phyloP scores from a whole-genome alignment of 2,113 vertebrate species.

The Trochalopteron elliotii region DNA sequence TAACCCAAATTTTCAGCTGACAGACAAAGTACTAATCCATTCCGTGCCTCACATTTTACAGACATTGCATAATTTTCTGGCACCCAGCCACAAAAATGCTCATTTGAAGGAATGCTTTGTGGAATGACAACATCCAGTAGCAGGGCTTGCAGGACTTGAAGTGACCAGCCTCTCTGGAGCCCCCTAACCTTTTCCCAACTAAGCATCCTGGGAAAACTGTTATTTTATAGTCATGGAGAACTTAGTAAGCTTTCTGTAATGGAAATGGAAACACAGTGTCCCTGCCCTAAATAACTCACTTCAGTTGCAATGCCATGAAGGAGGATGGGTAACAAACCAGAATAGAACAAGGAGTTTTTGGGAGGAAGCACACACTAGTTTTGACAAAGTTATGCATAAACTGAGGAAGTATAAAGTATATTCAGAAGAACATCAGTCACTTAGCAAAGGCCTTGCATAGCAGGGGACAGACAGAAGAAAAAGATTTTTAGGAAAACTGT shows the following conservation, averaged over 20 bases:
- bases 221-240: background rate
- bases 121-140: background rate
- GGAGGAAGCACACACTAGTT: background rate
- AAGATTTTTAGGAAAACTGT: background rate
- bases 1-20: background rate
- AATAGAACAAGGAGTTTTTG: background rate
- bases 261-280: background rate
- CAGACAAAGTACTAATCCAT: background rate
- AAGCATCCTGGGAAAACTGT: background rate
- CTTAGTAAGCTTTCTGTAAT: background rate
- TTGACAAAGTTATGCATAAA: background rate
- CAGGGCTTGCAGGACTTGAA: background rate
- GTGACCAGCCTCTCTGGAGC: background rate
- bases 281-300: constrained; percentile 21
- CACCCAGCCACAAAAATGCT: background rate
- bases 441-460: background rate
- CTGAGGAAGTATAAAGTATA: background rate
- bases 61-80: constrained; percentile 33
- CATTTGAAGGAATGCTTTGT: constrained; percentile 15
- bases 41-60: constrained; percentile 20
- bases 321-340: background rate
- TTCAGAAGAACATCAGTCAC: background rate
- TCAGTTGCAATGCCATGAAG: background rate
- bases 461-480: background rate
- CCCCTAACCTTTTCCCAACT: background rate